Evolutionary conservation across 2,888 invertebrate species (phyloP), one percentile per base, ranked within the genome.

Genomic region (Andrena hattorfiana): DNA sequence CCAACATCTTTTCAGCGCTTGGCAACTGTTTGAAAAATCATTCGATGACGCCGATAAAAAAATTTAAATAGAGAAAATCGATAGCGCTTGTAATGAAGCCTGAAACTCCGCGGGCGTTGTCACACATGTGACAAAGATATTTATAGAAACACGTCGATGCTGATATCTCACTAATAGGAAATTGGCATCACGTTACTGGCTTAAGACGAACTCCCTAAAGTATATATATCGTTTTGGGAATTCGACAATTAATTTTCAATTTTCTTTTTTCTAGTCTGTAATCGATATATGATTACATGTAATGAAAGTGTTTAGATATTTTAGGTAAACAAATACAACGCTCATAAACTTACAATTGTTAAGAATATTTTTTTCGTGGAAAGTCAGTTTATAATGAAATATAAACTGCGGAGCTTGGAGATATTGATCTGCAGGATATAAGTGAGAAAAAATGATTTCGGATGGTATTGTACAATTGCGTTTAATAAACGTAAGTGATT

Each of bases 1-100:
- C 56, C 67, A 26, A 80, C 51, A 49, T 62, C 67, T 63, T 75
- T 59, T n/a, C 42, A 35, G 26, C 42, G 48, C n/a, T 3, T 16
- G 48, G 0, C 13, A 20, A 49, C 26, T 48, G 51, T n/a, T 67
- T 32, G 42, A 60, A 66, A 64, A 67, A 67, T 30, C 51, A 28
- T 60, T 48, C 62, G 10, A 23, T 8, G 20, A 10, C 28, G 16
- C 13, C n/a, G 23, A 32, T 28, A 26, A 54, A 32, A 32, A 63
- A 42, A 42, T 32, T 32, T 26, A n/a, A 56, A 48, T n/a, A 5
- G 0, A 26, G 54, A 67, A 30, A 48, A 68, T 48, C 59, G 20
- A 71, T 64, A 16, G 10, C 2, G 48, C 20, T 49, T 8, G 28
- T 20, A 70, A 64, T 3, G n/a, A 63, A 16, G 42, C 6, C 10